phyloP scores from a whole-genome alignment of 2,113 vertebrate species.

The Clarias macrocephalus region DNA sequence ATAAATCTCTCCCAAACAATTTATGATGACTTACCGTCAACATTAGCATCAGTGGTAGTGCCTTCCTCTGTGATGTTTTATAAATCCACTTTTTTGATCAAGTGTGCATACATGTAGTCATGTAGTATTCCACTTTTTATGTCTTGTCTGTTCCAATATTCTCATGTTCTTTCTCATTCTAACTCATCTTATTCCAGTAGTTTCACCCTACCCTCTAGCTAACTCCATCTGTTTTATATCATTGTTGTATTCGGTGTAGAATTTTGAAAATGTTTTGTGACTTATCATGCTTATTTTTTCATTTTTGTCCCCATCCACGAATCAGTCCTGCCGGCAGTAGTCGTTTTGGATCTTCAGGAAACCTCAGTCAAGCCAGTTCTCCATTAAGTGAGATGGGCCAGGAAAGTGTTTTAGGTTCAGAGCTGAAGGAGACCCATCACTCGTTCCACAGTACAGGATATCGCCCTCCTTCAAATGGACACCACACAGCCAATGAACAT shows the following conservation, averaged over 20 bases:
- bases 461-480: conserved; percentile 65
- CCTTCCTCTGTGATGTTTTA: conserved; percentile 16
- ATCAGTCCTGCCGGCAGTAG: conserved; percentile 90
- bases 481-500: conserved; percentile 70
- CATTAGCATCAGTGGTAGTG: conserved; percentile 32
- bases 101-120: not conserved
- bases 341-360: conserved; percentile 91
- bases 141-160: conserved; percentile 15
- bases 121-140: not conserved
- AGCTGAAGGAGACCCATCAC: conserved; percentile 80
- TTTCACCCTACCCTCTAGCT: not conserved
- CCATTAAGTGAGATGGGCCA: conserved; percentile 89
- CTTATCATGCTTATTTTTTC: conserved; percentile 42
- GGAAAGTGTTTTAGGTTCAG: conserved; percentile 77
- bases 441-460: conserved; percentile 75
- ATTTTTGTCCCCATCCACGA: conserved; percentile 43
- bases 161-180: not conserved
- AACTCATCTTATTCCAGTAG: not conserved
- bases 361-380: conserved; percentile 92
- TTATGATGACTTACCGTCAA: conserved; percentile 81
- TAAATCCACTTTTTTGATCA: conserved; percentile 19
- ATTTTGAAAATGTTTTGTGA: not conserved
- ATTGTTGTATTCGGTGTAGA: not conserved
- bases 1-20: conserved; percentile 87
- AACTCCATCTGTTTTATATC: not conserved